phyloP scores from a whole-genome alignment of 2,888 invertebrate genomes.

The Phrixothrix hirtus region DNA sequence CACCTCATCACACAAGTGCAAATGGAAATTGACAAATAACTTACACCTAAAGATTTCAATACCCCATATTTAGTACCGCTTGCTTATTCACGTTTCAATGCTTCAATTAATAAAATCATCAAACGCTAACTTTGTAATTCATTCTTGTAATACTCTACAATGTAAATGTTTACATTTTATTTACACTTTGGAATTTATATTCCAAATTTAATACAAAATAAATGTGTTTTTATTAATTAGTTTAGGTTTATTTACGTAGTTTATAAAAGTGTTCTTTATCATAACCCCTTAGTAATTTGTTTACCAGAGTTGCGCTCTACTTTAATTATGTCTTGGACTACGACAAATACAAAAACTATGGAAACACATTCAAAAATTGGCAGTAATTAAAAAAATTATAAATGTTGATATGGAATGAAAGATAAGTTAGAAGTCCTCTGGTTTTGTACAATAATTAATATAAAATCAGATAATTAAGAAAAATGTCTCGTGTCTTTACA shows the following conservation, averaged over 20 bases:
- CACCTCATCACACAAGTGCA: slow-evolving; percentile 23
- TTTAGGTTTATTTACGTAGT: no score
- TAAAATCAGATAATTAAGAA: slow-evolving; percentile 22
- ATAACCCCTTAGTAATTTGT: no score
- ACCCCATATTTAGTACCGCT: slow-evolving; percentile 15
- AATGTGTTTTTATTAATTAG: no score
- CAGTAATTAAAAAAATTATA: background rate
- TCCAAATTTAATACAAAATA: no score
- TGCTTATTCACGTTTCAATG: no score
- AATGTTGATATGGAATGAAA: slow-evolving; percentile 10
- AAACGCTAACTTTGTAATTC: no score
- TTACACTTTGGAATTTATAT: background rate
- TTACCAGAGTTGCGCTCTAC: no score
- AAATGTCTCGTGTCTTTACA: slow-evolving; percentile 15
- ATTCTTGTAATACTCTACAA: no score
- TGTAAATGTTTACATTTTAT: background rate
- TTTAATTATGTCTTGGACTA: no score
- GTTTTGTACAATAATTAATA: slow-evolving; percentile 19
- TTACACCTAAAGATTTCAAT: slow-evolving; percentile 18
- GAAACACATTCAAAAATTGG: background rate
- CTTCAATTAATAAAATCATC: no score
- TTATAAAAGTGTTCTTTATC: no score
- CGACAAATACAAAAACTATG: no score
- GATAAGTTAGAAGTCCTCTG: slow-evolving; percentile 18
- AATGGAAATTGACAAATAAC: slow-evolving; percentile 32